Evolutionary conservation across 23 tunicate genomes (phyloP).

Genomic region (Trididemnum clinides): DNA sequence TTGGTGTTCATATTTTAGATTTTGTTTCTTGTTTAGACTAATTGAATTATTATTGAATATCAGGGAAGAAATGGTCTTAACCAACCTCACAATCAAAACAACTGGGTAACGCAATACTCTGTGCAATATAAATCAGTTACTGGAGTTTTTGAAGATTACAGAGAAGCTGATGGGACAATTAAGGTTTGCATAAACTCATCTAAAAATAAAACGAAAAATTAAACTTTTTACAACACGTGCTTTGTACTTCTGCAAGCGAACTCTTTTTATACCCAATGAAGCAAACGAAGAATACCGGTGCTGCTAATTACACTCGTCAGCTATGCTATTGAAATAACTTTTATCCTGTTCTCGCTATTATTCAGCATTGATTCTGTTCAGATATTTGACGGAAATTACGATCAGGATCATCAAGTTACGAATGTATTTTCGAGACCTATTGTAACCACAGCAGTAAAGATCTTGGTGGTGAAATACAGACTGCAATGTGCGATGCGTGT

Average conservation of each 20-base stretch:
- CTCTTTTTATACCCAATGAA: too few species aligned
- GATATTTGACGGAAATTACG: conserved; percentile 70
- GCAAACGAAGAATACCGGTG: too few species aligned
- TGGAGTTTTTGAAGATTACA: conserved; percentile 45
- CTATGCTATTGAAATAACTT: too few species aligned
- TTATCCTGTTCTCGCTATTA: too few species aligned
- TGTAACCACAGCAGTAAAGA: conserved; percentile 58
- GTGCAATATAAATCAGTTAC: conserved; percentile 42
- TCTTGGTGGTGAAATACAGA: conserved; percentile 19
- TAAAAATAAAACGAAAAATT: too few species aligned
- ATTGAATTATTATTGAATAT: too few species aligned
- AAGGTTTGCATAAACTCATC: conserved; percentile 15
- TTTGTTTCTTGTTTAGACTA: too few species aligned
- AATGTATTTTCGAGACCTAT: conserved; percentile 72
- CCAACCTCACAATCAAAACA: conserved; percentile 78
- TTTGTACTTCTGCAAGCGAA: too few species aligned
- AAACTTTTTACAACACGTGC: too few species aligned
- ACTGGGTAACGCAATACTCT: conserved; percentile 56
- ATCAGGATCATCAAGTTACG: conserved; percentile 74
- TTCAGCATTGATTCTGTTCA: background rate
- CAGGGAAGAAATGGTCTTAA: conserved; percentile 80
- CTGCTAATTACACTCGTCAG: too few species aligned
- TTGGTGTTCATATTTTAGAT: too few species aligned
- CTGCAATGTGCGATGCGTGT: conserved; percentile 74
- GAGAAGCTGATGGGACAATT: conserved; percentile 40